phyloP scores from a whole-genome alignment of 1,140 invertebrate species.

The Ooceraea biroi region DNA sequence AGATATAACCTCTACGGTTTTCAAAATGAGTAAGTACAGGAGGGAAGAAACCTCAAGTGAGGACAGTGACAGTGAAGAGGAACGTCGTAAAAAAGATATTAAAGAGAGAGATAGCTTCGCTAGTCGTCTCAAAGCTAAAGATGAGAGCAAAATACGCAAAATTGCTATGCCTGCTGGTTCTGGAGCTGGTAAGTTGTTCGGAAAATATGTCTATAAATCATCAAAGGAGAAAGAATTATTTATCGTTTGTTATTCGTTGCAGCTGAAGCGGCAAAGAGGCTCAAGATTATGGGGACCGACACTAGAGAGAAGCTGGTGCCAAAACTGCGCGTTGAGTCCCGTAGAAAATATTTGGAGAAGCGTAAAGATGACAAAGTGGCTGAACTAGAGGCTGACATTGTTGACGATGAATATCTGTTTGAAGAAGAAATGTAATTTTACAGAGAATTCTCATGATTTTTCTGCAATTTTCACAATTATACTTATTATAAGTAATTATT shows the following conservation, averaged over 20 bases:
- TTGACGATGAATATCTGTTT: constrained; percentile 99
- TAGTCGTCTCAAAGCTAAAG: constrained; percentile 94
- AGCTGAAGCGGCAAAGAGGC: constrained; percentile 94
- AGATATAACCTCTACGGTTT: constrained; percentile 39
- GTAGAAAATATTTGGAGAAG: constrained; percentile 97
- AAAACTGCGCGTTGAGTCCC: constrained; percentile 95
- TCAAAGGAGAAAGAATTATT: background rate
- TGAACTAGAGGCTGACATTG: constrained; percentile 97
- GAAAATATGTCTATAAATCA: background rate
- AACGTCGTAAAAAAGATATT: constrained; percentile 92
- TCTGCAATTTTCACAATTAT: constrained; percentile 18
- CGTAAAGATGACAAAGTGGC: constrained; percentile 98
- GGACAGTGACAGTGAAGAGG: constrained; percentile 89
- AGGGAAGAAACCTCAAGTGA: constrained; percentile 86
- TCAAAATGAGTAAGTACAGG: constrained; percentile 85
- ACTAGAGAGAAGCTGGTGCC: constrained; percentile 95
- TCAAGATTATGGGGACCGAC: constrained; percentile 93
- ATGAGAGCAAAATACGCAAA: constrained; percentile 96
- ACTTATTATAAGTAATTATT: background rate
- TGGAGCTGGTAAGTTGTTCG: constrained; percentile 80
- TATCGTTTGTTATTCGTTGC: constrained; percentile 17
- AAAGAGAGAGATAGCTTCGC: constrained; percentile 98
- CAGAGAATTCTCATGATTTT: background rate
- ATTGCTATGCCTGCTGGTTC: constrained; percentile 89
- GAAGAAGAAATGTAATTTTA: constrained; percentile 92